Conservation (phyloP, 2,888 invertebrate genomes). For the Dorcus parallelipipedus region DNA sequence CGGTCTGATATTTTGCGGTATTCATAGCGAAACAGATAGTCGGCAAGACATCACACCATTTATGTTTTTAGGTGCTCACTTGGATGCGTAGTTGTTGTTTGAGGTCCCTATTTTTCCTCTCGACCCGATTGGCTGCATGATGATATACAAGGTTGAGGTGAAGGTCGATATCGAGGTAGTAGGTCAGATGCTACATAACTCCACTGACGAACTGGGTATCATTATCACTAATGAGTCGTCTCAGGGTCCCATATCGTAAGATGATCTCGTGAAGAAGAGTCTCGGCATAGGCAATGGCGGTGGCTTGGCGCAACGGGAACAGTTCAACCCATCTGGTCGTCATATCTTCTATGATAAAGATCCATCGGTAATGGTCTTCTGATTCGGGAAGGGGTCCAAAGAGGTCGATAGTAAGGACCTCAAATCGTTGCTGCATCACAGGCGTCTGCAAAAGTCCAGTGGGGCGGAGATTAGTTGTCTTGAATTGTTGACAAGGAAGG, state of each 20-base stretch:
- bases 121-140: conserved; percentile 34
- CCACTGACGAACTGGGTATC: conserved; percentile 26
- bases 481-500: conserved; percentile 31
- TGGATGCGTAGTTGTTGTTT: no score
- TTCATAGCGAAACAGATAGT: no score
- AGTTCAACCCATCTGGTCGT: conserved; percentile 41
- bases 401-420: conserved; percentile 30
- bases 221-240: conserved; percentile 25
- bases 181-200: conserved; percentile 28
- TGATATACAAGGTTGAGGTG: conserved; percentile 32
- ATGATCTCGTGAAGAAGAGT: conserved; percentile 36
- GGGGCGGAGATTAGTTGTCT: conserved; percentile 28
- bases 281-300: neutral
- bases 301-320: conserved; percentile 32
- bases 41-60: neutral
- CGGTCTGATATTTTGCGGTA: no score
- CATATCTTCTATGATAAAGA: conserved; percentile 15
- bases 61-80: no score
- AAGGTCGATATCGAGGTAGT: conserved; percentile 25
- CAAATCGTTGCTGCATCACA: conserved; percentile 20
- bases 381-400: conserved; percentile 30
- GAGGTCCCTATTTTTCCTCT: conserved; percentile 27
- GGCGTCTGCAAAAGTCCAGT: conserved; percentile 33
- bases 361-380: conserved; percentile 17
- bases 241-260: conserved; percentile 33